Percentiles rank a stretch among this genome's conserved stretches.
Conservation (phyloP, 2,888 invertebrate genomes). For the Acleris literana region DNA sequence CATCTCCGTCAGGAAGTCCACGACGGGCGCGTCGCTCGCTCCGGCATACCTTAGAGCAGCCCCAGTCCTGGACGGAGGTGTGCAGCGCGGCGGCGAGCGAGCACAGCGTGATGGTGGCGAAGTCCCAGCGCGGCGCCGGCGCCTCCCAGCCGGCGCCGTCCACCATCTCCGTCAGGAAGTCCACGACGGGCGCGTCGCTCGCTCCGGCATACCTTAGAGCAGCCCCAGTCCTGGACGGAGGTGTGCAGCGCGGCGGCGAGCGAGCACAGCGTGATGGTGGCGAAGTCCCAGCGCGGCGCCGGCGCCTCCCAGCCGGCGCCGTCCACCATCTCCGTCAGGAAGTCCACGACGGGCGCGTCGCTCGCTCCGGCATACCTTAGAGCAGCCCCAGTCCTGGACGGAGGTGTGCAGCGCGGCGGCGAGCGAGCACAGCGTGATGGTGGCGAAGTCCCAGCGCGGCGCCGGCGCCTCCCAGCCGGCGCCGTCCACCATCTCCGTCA, state of each 20-base stretch:
- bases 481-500: slow-evolving; percentile 43
- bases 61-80: slow-evolving; percentile 62
- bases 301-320: slow-evolving; percentile 60
- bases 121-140: slow-evolving; percentile 87
- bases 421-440: slow-evolving; percentile 88
- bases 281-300: slow-evolving; percentile 88
- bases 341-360: slow-evolving; percentile 51
- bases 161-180: slow-evolving; percentile 48
- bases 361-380: slow-evolving; percentile 81
- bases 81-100: slow-evolving; percentile 85
- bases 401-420: slow-evolving; percentile 78
- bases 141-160: slow-evolving; percentile 56
- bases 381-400: slow-evolving; percentile 61
- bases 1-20: slow-evolving; percentile 45
- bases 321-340: slow-evolving; percentile 45
- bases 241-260: slow-evolving; percentile 84
- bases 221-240: slow-evolving; percentile 61
- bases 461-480: slow-evolving; percentile 62
- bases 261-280: slow-evolving; percentile 87
- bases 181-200: slow-evolving; percentile 50
- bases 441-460: slow-evolving; percentile 89
- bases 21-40: slow-evolving; percentile 51
- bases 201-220: slow-evolving; percentile 82
- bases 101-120: slow-evolving; percentile 87
- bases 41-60: slow-evolving; percentile 81